These are phyloP conservation scores for Cephalopterus ornatus DNA, from an alignment of 2,113 vertebrate species.

Conservation along the genomic window DNA sequence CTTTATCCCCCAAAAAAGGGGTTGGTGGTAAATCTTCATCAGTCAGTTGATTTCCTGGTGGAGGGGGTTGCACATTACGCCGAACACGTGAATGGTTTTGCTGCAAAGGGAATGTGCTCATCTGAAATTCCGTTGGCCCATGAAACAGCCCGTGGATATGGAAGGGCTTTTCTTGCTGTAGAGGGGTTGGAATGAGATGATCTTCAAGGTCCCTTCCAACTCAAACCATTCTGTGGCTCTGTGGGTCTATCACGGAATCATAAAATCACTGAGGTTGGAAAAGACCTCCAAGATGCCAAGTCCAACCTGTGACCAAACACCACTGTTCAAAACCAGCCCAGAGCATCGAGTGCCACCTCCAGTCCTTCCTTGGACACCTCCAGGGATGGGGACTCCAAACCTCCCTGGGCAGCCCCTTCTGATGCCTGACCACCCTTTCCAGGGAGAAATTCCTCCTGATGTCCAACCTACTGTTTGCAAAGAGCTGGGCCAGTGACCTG, in stretches of 20 bases:
- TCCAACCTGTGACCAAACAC: neutral
- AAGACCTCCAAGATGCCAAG: neutral
- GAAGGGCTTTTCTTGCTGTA: neutral
- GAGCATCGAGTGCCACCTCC: neutral
- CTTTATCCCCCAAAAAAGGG: neutral
- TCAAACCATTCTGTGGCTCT: neutral
- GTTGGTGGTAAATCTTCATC: neutral
- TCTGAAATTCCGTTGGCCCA: neutral
- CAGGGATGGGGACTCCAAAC: neutral
- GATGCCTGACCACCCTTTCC: neutral
- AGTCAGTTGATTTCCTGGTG: neutral
- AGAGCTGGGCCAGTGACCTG: neutral
- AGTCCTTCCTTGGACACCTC: neutral
- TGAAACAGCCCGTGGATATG: rapidly evolving
- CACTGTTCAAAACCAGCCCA: neutral
- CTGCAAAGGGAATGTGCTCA: neutral
- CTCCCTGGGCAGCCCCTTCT: neutral
- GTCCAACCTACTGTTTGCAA: neutral
- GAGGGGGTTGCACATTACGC: neutral
- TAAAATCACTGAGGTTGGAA: neutral
- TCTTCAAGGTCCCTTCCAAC: neutral
- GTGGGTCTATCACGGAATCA: neutral
- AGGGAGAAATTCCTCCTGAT: neutral
- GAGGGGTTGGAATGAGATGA: neutral
- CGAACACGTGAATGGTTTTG: neutral